Evolutionary conservation across 2,888 invertebrate genomes (phyloP), one percentile per base, ranked within the genome.

Genomic region (Drosophila pseudotakahashii): DNA sequence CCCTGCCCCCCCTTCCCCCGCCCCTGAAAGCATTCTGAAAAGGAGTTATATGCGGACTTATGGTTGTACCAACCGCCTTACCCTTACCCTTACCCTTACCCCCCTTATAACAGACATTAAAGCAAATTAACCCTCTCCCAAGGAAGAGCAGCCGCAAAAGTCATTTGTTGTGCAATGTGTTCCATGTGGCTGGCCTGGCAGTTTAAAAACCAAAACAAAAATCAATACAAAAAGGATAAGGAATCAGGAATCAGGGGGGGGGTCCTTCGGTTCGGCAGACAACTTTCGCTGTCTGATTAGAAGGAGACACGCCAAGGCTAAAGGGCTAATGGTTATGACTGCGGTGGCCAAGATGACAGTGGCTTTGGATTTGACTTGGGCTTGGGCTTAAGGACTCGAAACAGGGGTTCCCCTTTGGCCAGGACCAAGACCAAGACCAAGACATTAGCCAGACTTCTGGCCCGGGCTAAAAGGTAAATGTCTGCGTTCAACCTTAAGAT

Each of bases 141-240:
- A 11, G 34, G 11, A 34, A 11, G 9, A 14, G 16, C 48, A 72
- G 78, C 76, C 84, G 82, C 81, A 72, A 90, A 78, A 89, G 89
- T 89, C 89, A 90, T 90, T 90, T 90, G 90, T 90, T 89, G 83
- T 87, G 83, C 84, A 88, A 82, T 86, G 88, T 83, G 87, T 81
- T 88, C 85, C 85, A 79, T 83, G 88, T 87, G 83, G 85, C 76
- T 83, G 85, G 87, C 88, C 76, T 87, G 84, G 87, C 88, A 87
- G 83, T 83, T 87, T 87, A 81, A 83, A 83, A 83, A 84, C 82
- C 82, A 84, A 87, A 81, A 84, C 82, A 83, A 87, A 83, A 83
- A 83, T 83, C 82, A 83, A 83, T 83, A 83, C 74, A 73, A 50
- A 32, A 36, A 30, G 60, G 34, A 42, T 52, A 23, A 16, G 16